Conservation (phyloP, 1,140 invertebrate genomes). For the Hesperophylax magnus region DNA sequence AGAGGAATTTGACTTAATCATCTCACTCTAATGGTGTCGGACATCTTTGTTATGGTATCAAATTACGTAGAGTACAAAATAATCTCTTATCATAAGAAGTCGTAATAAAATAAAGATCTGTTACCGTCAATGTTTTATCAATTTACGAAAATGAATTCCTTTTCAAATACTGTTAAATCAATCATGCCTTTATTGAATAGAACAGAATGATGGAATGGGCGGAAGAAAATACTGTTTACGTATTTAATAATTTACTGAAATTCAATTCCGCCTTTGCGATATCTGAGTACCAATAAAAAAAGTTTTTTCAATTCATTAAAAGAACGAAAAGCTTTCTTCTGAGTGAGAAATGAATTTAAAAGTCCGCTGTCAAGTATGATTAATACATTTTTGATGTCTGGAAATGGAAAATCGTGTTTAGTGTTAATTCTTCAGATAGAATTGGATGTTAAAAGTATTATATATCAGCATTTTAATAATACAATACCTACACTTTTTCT, state of each 20-base stretch:
- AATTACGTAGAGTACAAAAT: too few species aligned
- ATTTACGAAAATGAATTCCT: background rate
- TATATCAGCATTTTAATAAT: background rate
- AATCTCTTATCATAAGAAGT: too few species aligned
- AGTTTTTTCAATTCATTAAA: background rate
- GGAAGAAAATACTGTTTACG: constrained; percentile 4
- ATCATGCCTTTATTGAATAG: constrained; percentile 8
- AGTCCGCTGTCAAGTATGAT: background rate
- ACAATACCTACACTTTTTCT: background rate
- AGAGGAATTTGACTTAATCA: too few species aligned
- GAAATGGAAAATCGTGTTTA: constrained; percentile 1
- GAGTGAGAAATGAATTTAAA: background rate
- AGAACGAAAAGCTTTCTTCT: background rate
- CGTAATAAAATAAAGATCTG: background rate
- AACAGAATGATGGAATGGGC: background rate
- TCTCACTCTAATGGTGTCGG: too few species aligned
- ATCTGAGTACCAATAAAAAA: constrained; percentile 1
- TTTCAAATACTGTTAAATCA: constrained; percentile 11
- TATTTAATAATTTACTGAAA: constrained; percentile 16
- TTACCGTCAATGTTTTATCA: background rate
- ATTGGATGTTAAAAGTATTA: background rate
- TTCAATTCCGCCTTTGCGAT: background rate
- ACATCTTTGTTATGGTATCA: too few species aligned
- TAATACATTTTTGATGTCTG: background rate
- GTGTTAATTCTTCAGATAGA: background rate